Evolutionary conservation across 2,113 vertebrate species (phyloP), one percentile per base, ranked within the genome.

Genomic region (Ceratotherium simum): DNA sequence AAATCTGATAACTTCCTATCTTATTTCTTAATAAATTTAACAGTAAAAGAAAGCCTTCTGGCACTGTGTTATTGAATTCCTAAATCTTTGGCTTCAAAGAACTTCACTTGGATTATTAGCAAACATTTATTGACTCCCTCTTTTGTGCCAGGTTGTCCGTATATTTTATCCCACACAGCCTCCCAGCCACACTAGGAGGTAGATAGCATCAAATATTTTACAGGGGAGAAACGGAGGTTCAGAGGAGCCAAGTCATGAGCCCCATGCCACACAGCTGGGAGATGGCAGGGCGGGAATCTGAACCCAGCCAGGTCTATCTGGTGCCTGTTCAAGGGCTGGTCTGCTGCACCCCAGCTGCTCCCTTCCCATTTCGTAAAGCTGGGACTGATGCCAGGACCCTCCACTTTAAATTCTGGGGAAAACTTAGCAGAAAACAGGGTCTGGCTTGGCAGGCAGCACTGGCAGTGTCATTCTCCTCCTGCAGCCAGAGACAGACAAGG

Each of bases 21-120:
- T 92, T 95, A 64, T 81, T 97, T 92, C 85, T 95, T 96, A 84
- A 93, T 86, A 91, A 88, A 76, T 95, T 90, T 96, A 86, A 36
- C 42, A 62, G 25, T 93, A 72, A 94, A 92, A 56, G 56, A 89
- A 89, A 88, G 73, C 81, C 78, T 97, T 92, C 95, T 91, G 58
- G 62, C 73, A 33, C 25, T 1, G 0, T 72, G 69, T 89, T 94
- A 79, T 91, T 96, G 96, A 91, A 91, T 93, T 95, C 93, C 72
- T 95, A 95, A 97, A 96, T 96, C 96, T 96, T 96, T 36, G 76
- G 82, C 92, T 85, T 83, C 8, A 0, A 87, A 93, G 82, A 93
- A 91, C 86, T 89, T 96, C 86, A 65, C 91, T 95, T 79, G 67
- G 89, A 83, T 97, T 95, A 96, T 95, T 91, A 93, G 85, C 70